phyloP scores from a whole-genome alignment of 1,140 invertebrate genomes.

The Contarinia nasturtii region DNA sequence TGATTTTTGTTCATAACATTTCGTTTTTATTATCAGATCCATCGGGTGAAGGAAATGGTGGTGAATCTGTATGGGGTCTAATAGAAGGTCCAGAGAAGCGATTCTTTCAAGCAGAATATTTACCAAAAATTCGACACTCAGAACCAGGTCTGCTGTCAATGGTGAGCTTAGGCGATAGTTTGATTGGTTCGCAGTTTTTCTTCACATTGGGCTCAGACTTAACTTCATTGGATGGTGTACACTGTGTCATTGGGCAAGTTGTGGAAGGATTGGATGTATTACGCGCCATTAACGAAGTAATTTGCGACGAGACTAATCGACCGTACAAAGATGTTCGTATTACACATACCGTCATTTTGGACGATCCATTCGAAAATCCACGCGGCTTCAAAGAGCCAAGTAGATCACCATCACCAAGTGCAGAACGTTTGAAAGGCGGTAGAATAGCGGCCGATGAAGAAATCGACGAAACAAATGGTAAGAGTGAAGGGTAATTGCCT shows the following conservation, averaged over 20 bases:
- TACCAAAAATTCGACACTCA: conserved; percentile 81
- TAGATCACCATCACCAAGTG: conserved; percentile 71
- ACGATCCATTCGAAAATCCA: conserved; percentile 92
- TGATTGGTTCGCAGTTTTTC: conserved; percentile 96
- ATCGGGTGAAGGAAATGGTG: conserved; percentile 74
- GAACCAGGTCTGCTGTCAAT: conserved; percentile 79
- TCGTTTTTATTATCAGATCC: conserved; percentile 41
- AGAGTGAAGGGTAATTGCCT: conserved; percentile 63
- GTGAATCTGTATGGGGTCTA: conserved; percentile 69
- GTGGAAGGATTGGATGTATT: conserved; percentile 83
- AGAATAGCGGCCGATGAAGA: conserved; percentile 88
- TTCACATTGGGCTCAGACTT: conserved; percentile 79
- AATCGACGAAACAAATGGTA: conserved; percentile 78
- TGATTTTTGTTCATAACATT: neutral
- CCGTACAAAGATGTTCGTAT: conserved; percentile 96
- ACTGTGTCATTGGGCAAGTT: conserved; percentile 95
- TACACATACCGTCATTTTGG: conserved; percentile 88
- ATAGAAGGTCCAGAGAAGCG: conserved; percentile 72
- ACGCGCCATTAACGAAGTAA: conserved; percentile 77
- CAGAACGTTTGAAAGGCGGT: conserved; percentile 60
- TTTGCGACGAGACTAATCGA: conserved; percentile 76
- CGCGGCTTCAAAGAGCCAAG: conserved; percentile 53
- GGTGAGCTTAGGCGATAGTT: conserved; percentile 83
- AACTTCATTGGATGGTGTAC: conserved; percentile 78
- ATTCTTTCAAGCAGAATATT: conserved; percentile 81